Percentiles rank a stretch among this genome's conserved stretches.
Evolutionary conservation across 2,113 vertebrate species (phyloP).

Genomic region (Petromus typicus): DNA sequence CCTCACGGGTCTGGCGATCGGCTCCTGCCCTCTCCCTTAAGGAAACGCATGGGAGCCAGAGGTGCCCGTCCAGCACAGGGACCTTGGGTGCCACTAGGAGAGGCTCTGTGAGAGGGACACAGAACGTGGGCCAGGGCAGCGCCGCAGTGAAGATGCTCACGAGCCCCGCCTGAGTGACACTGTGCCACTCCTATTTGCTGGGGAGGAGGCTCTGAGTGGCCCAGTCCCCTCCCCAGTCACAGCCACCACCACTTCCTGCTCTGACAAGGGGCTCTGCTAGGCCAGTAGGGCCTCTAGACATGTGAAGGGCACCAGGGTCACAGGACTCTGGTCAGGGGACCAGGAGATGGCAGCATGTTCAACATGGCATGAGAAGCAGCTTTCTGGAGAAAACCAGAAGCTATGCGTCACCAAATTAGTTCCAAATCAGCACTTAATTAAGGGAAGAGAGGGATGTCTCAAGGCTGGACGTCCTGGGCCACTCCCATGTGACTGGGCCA

Average conservation of each 20-base stretch:
- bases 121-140: background rate
- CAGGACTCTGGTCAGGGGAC: background rate
- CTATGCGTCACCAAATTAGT: background rate
- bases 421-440: too few species aligned
- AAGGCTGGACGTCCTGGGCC: background rate
- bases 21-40: rapidly evolving
- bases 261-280: background rate
- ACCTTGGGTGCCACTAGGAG: rapidly evolving
- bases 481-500: background rate
- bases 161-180: background rate
- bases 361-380: background rate
- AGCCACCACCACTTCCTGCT: background rate
- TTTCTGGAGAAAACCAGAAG: too few species aligned
- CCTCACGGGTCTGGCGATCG: rapidly evolving
- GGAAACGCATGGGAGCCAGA: rapidly evolving
- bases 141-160: background rate
- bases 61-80: background rate
- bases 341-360: background rate
- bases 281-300: too few species aligned
- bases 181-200: background rate
- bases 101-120: background rate
- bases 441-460: background rate
- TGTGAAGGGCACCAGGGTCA: background rate
- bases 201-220: background rate
- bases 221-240: background rate